These are phyloP conservation scores for Aramus guarauna DNA, from an alignment of 2,113 vertebrate species.

Conservation along the genomic window DNA sequence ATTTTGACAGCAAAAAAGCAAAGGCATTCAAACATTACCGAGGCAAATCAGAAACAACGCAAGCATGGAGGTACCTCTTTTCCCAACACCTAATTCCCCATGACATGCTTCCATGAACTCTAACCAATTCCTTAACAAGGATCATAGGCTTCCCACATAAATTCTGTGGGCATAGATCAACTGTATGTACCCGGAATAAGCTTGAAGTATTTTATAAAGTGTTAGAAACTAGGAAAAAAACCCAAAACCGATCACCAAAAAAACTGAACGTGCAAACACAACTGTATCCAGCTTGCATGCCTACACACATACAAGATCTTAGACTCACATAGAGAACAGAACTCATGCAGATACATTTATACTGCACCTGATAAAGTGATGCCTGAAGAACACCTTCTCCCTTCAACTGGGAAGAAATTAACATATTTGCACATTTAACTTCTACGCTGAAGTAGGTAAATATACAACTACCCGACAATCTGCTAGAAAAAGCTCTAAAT, in stretches of 20 bases:
- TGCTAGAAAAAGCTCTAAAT: not conserved
- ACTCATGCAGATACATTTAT: accelerated
- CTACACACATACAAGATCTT: not conserved
- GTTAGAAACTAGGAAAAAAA: not conserved
- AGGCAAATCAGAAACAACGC: not conserved
- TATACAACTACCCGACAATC: not conserved
- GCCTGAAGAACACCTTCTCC: not conserved
- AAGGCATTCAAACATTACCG: not conserved
- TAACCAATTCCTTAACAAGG: not conserved
- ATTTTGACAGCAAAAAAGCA: conserved; percentile 32
- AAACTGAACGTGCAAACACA: not conserved
- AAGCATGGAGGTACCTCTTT: not conserved
- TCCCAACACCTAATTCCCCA: not conserved
- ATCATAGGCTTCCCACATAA: not conserved
- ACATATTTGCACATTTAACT: not conserved
- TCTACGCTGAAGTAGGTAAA: not conserved
- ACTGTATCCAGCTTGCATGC: not conserved
- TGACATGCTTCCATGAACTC: not conserved
- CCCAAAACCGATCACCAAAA: no score
- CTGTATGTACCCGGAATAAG: not conserved
- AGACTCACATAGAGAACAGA: not conserved
- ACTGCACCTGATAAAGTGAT: not conserved
- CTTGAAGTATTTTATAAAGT: not conserved
- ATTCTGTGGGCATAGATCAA: not conserved
- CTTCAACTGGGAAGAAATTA: not conserved